phyloP scores from a whole-genome alignment of 2,113 vertebrate species.

The Porphyrio hochstetteri region DNA sequence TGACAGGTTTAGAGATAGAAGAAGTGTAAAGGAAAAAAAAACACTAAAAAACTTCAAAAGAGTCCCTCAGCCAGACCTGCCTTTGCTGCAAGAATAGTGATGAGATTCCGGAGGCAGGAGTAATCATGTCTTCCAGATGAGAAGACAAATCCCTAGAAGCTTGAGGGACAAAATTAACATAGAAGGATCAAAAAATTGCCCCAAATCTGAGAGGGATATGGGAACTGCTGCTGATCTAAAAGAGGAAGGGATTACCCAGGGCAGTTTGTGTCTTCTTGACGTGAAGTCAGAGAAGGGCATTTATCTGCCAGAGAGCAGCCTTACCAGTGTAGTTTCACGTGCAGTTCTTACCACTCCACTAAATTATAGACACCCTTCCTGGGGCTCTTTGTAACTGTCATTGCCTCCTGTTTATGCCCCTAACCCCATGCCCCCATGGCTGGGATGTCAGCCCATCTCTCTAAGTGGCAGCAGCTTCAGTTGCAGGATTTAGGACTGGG shows the following conservation, averaged over 20 bases:
- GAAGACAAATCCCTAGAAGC: neutral
- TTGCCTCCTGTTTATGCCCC: neutral
- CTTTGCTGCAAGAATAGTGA: neutral
- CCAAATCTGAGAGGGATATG: neutral
- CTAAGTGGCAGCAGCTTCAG: neutral
- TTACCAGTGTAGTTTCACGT: neutral
- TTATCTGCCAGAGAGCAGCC: neutral
- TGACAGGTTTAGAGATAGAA: neutral
- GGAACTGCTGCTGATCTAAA: neutral
- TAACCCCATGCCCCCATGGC: rapidly evolving
- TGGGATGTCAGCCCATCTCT: neutral
- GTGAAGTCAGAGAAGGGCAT: neutral
- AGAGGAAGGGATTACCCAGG: neutral
- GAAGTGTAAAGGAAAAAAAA: neutral
- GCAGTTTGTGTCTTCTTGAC: neutral
- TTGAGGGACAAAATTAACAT: neutral
- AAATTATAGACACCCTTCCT: neutral
- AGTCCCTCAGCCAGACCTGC: neutral
- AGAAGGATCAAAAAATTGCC: neutral
- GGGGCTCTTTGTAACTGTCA: neutral
- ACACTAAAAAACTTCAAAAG: neutral
- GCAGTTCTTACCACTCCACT: neutral
- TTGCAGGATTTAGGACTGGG: neutral
- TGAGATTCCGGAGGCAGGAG: neutral
- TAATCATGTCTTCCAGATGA: neutral